These are phyloP conservation scores for Platynereis dumerilii DNA, from an alignment of 2,888 invertebrate species.

Conservation along the genomic window DNA sequence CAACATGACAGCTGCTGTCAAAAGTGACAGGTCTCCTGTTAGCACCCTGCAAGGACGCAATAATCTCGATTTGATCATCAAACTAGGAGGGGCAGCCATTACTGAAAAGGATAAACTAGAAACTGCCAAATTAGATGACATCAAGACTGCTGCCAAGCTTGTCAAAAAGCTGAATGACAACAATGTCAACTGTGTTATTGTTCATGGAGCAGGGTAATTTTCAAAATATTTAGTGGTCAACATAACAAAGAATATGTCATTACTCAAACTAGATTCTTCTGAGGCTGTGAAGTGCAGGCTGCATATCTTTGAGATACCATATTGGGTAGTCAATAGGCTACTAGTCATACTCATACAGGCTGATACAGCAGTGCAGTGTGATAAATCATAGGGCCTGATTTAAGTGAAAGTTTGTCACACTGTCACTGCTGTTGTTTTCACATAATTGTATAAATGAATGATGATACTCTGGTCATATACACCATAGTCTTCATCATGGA, in stretches of 20 bases:
- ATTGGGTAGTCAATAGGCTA: too few relatives aligned
- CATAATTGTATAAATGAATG: too few relatives aligned
- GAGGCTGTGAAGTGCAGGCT: too few relatives aligned
- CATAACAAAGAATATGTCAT: not conserved
- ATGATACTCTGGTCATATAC: too few relatives aligned
- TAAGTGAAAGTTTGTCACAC: too few relatives aligned
- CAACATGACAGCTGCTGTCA: not conserved
- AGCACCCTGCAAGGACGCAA: not conserved
- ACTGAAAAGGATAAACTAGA: slow-evolving; percentile 46
- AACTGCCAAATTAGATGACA: slow-evolving; percentile 34
- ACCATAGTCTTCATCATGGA: too few relatives aligned
- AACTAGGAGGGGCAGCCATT: slow-evolving; percentile 51
- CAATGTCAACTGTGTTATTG: slow-evolving; percentile 40
- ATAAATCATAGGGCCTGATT: too few relatives aligned
- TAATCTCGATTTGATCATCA: slow-evolving; percentile 37
- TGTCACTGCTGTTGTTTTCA: too few relatives aligned
- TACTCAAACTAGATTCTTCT: too few relatives aligned
- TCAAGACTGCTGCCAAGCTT: slow-evolving; percentile 36
- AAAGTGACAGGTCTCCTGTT: not conserved
- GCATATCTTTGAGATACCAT: too few relatives aligned
- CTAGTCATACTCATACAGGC: too few relatives aligned
- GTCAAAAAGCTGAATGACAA: slow-evolving; percentile 37
- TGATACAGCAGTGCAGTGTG: too few relatives aligned
- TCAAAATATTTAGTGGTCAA: not conserved
- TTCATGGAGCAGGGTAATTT: slow-evolving; percentile 52